These are phyloP conservation scores for Porites lobata DNA, from an alignment of 92 coral and sea anemone species.

Conservation along the genomic window DNA sequence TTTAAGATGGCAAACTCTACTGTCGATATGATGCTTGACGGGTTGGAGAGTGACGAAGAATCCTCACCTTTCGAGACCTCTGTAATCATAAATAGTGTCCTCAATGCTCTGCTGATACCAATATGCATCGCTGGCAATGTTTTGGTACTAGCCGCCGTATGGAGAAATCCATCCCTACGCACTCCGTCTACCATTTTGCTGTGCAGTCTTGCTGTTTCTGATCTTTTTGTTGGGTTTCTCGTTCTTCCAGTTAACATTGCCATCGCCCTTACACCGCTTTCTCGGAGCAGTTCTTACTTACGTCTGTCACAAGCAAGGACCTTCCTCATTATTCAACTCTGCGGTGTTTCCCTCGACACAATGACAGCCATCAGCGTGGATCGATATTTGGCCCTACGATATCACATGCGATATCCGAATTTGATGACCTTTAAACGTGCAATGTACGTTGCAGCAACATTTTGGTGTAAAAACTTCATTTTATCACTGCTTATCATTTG, in stretches of 20 bases:
- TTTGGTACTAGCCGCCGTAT: background rate
- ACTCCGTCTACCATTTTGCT: background rate
- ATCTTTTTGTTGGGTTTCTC: background rate
- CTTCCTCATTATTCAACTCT: background rate
- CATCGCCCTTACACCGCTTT: background rate
- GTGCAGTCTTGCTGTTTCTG: background rate
- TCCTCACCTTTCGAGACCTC: too few species aligned
- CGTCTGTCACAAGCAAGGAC: background rate
- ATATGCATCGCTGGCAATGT: background rate
- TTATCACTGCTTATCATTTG: background rate
- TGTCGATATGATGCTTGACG: too few species aligned
- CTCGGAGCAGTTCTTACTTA: background rate
- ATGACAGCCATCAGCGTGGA: constrained; percentile 1
- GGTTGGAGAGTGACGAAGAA: too few species aligned
- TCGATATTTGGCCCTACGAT: background rate
- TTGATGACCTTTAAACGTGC: background rate
- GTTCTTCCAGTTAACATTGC: background rate
- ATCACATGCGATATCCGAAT: constrained; percentile 3
- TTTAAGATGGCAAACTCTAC: background rate
- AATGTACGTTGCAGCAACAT: background rate
- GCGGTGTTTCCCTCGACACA: background rate
- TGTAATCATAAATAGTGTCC: too few species aligned
- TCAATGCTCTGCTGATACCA: too few species aligned
- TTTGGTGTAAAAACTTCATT: background rate
- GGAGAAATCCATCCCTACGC: background rate